Evolutionary conservation across 2,797 vertebrate genomes (phyloP).

Genomic region (Cossypha caffra): DNA sequence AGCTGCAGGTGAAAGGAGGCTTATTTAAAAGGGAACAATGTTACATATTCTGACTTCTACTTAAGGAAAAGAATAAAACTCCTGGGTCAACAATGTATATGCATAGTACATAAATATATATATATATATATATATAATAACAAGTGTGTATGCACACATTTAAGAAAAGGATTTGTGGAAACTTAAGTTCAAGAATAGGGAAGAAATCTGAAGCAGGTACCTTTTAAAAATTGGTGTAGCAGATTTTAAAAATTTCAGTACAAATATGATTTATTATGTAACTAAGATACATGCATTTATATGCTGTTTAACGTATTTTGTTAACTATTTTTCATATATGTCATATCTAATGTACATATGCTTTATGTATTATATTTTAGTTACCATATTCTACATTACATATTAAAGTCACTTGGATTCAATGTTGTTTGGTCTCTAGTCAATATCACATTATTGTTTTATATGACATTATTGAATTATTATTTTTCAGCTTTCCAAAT

Average conservation of each 20-base stretch:
- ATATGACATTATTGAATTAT: not conserved
- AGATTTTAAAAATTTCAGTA: not conserved
- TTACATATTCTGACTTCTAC: not conserved
- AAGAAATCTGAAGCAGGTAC: not conserved
- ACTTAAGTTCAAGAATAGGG: not conserved
- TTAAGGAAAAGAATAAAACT: not conserved
- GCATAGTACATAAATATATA: not conserved
- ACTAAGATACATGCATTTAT: slow-evolving; percentile 40
- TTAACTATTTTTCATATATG: slow-evolving; percentile 58
- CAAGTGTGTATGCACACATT: not conserved
- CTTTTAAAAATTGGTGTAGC: not conserved
- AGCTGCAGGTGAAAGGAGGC: not conserved
- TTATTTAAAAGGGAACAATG: not conserved
- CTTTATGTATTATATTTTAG: slow-evolving; percentile 61
- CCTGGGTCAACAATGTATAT: not conserved
- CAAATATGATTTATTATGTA: not conserved
- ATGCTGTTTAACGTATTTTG: slow-evolving; percentile 36
- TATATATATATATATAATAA: not conserved
- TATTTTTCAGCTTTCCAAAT: not conserved
- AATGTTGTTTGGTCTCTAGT: not conserved
- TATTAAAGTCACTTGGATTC: slow-evolving; percentile 60
- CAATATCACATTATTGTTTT: not conserved
- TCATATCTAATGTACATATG: slow-evolving; percentile 46
- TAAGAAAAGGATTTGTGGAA: not conserved
- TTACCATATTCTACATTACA: slow-evolving; percentile 36